These are phyloP conservation scores for Anolis sagrei DNA, from an alignment of 2,113 vertebrate genomes.

Conservation along the genomic window DNA sequence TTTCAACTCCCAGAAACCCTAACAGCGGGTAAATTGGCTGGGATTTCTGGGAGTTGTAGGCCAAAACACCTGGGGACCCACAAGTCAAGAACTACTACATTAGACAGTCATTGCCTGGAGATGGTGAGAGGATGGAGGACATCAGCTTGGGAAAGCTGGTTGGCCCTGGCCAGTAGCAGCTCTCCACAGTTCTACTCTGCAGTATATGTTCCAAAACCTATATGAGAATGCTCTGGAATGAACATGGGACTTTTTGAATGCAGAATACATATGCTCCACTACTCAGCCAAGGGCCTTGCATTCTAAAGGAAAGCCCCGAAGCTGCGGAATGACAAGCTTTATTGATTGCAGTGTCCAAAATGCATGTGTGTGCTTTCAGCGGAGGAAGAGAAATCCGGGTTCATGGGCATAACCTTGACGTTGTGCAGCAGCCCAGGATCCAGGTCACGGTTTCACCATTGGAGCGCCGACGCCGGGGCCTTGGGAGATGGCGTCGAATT, in stretches of 20 bases:
- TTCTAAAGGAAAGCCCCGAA: background rate
- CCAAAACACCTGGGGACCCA: too few relatives aligned
- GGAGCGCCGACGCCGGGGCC: slow-evolving; percentile 66
- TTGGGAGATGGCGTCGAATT: slow-evolving; percentile 72
- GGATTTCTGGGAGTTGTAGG: too few relatives aligned
- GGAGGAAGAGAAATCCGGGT: slow-evolving; percentile 89
- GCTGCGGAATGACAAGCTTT: background rate
- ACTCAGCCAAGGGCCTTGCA: background rate
- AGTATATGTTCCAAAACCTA: background rate
- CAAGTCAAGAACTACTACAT: too few relatives aligned
- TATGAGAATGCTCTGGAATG: background rate
- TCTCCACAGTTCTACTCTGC: background rate
- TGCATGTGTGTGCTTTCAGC: slow-evolving; percentile 71
- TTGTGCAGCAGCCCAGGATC: slow-evolving; percentile 91
- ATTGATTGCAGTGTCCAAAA: background rate
- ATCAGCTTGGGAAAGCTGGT: too few relatives aligned
- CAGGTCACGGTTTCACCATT: slow-evolving; percentile 80
- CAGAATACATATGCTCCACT: background rate
- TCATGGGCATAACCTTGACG: slow-evolving; percentile 90
- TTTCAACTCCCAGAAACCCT: too few relatives aligned
- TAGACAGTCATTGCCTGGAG: too few relatives aligned
- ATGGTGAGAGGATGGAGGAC: too few relatives aligned
- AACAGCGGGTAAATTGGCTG: too few relatives aligned
- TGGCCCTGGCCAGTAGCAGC: background rate
- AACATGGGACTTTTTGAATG: background rate